Conservation (phyloP, 1,140 invertebrate genomes). For the Capitella teleta region DNA sequence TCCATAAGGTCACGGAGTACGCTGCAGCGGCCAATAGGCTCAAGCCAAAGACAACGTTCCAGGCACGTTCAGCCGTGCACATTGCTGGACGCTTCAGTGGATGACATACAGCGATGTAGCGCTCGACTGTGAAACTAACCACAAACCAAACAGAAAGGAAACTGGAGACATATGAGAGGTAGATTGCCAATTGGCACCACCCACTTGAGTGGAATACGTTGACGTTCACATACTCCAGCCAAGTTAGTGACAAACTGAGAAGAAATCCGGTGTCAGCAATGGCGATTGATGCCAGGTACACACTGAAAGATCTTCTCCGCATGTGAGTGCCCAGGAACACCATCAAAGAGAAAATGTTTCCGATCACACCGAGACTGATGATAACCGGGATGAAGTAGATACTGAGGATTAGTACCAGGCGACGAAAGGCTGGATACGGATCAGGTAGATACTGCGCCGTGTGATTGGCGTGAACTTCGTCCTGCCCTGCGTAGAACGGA, state of each 20-base stretch:
- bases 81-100: conserved; percentile 4
- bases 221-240: conserved; percentile 5
- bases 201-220: conserved; percentile 15
- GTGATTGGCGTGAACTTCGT: no score
- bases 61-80: conserved; percentile 9
- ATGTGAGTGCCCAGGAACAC: conserved; percentile 12
- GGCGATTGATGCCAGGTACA: conserved; percentile 8
- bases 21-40: not conserved
- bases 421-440: no score
- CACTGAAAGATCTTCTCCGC: conserved; percentile 3
- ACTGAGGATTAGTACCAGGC: no score
- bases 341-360: conserved; percentile 8
- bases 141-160: conserved; percentile 13
- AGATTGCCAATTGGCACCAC: conserved; percentile 18
- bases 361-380: conserved; percentile 8
- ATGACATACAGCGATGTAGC: conserved; percentile 11
- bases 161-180: conserved; percentile 1
- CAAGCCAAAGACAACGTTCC: conserved; percentile 14
- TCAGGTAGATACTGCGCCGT: no score
- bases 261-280: conserved; percentile 11
- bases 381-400: conserved; percentile 11
- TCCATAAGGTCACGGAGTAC: conserved; percentile 10
- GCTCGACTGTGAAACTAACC: conserved; percentile 12
- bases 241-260: conserved; percentile 2
- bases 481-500: no score